Evolutionary conservation across 2,797 vertebrate species (phyloP).

Genomic region (Sebastiscus albofasciatus): DNA sequence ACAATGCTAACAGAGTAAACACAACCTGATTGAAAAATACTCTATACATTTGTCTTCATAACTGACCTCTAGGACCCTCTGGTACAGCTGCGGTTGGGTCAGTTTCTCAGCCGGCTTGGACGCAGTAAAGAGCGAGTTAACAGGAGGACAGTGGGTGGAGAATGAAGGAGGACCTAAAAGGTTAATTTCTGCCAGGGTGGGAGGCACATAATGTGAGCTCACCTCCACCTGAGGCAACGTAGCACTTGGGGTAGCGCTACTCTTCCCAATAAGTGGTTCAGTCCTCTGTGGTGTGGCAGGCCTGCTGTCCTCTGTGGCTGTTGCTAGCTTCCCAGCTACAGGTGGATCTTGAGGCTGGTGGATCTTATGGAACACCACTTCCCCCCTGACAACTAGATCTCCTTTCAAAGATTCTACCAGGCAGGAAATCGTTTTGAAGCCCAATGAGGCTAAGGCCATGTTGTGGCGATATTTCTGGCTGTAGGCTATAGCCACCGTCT

Average conservation of each 20-base stretch:
- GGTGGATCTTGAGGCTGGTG: conserved; percentile 21
- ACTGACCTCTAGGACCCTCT: conserved; percentile 72
- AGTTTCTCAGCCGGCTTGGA: conserved; percentile 33
- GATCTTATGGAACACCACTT: conserved; percentile 63
- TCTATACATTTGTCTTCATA: not conserved
- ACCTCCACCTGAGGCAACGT: not conserved
- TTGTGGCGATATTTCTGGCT: conserved; percentile 57
- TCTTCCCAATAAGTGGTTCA: not conserved
- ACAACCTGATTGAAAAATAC: not conserved
- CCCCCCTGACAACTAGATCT: conserved; percentile 56
- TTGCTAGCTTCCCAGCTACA: not conserved
- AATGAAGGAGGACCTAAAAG: conserved; percentile 8
- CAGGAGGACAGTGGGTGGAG: not conserved
- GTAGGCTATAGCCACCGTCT: conserved; percentile 54
- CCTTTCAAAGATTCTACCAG: conserved; percentile 61
- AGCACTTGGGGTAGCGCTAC: not conserved
- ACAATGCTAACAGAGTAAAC: not conserved
- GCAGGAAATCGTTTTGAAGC: conserved; percentile 55
- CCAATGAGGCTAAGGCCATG: conserved; percentile 56
- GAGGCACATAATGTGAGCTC: not conserved
- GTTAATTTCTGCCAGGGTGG: not conserved
- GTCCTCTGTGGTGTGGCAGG: conserved; percentile 18
- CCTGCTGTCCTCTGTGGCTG: conserved; percentile 2
- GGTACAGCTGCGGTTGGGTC: conserved; percentile 64
- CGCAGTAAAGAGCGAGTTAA: not conserved